A percentile compares a stretch with the other conserved stretches of the same genome.
phyloP scores from a whole-genome alignment of 2,797 vertebrate genomes.

The Mormyrus proboscirostris region DNA sequence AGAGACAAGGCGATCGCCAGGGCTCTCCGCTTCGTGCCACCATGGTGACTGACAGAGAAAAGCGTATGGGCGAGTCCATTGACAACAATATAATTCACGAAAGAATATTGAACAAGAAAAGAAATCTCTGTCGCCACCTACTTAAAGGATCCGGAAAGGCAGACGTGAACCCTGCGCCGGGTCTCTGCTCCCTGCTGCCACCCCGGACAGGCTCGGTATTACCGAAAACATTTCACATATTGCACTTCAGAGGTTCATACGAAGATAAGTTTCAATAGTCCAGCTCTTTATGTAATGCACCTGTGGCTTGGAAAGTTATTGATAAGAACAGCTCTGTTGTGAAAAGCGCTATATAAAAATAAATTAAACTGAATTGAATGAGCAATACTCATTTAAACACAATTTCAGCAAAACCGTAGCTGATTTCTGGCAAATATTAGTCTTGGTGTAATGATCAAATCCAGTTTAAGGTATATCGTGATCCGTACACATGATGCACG shows the following conservation, averaged over 20 bases:
- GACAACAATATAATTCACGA: constrained; percentile 32
- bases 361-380: background rate
- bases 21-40: constrained; percentile 25
- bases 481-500: background rate
- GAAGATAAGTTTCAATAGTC: background rate
- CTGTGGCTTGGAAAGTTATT: background rate
- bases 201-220: background rate
- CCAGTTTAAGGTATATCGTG: background rate
- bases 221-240: background rate
- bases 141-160: constrained; percentile 13
- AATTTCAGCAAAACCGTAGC: background rate
- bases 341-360: background rate
- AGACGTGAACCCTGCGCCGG: background rate
- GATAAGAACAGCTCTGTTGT: background rate
- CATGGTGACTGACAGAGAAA: constrained; percentile 29
- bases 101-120: constrained; percentile 9
- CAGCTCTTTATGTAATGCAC: background rate
- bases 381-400: background rate
- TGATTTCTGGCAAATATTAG: background rate
- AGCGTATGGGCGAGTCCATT: constrained; percentile 32
- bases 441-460: background rate
- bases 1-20: constrained; percentile 2
- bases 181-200: background rate
- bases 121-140: constrained; percentile 23
- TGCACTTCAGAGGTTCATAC: background rate